Evolutionary conservation across 2,888 invertebrate species (phyloP), one percentile per base, ranked within the genome.

Genomic region (Aporophyla nigra): DNA sequence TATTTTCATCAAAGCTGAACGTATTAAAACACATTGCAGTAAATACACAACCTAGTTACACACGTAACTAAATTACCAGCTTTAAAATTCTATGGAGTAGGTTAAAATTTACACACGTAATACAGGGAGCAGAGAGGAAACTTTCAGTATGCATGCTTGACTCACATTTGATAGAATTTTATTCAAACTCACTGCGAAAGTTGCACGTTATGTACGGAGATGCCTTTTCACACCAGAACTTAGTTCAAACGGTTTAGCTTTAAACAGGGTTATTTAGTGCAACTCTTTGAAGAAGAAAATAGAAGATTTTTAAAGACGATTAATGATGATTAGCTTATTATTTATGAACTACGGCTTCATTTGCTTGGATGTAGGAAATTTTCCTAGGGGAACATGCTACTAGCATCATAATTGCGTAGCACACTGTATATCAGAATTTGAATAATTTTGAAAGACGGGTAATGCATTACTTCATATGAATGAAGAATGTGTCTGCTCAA

Each of bases 141-240:
- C 56, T 81, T 81, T 65, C 53, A 63, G 72, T 74, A 63, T 81
- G 84, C 74, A 74, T 61, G 63, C 76, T 84, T 84, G 74, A 84
- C 84, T 86, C 70, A 19, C 75, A 76, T 81, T 86, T 86, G 77
- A 85, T 80, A 78, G 77, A 80, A 80, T 80, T 86, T 85, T 84
- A 84, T 78, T 84, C 81, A 75, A 86, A 76, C 49, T 76, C 72
- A 53, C 61, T 70, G 51, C 56, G 71, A 33, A 85, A 80, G 71
- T 86, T 84, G 69, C 74, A 58, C 61, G 61, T 73, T 76, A 76
- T 73, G 65, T 66, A 53, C 74, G 53, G 27, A 74, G 59, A 76
- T 71, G 80, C 66, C 71, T 86, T 86, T 77, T 76, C 77, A 78
- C 81, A 78, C 75, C 66, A 61, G 74, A 84, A 77, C 71, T 75